These are phyloP conservation scores for Rhopalosiphum padi DNA, from an alignment of 1,140 invertebrate species.

Conservation along the genomic window DNA sequence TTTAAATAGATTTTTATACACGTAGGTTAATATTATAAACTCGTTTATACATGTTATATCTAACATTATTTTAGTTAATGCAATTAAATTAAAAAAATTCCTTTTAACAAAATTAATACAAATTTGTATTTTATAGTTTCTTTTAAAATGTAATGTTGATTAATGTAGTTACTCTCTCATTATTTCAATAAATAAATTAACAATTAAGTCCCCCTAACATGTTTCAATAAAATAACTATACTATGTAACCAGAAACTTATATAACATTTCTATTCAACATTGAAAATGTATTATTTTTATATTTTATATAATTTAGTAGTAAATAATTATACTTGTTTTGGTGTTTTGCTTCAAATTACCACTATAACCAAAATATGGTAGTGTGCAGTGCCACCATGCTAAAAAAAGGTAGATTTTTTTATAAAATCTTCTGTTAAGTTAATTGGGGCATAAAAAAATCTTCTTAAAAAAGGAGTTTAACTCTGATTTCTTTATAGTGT, in stretches of 20 bases:
- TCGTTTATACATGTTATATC: background rate
- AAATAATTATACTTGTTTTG: background rate
- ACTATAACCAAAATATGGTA: background rate
- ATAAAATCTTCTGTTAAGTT: too few species aligned
- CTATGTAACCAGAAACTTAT: background rate
- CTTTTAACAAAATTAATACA: too few species aligned
- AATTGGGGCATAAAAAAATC: background rate
- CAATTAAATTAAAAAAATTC: background rate
- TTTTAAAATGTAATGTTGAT: background rate
- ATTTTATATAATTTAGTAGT: background rate
- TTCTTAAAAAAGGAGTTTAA: background rate
- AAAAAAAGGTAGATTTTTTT: background rate
- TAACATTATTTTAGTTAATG: background rate
- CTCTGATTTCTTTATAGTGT: background rate
- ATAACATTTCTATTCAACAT: background rate
- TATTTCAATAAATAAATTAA: background rate
- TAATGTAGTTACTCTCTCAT: background rate
- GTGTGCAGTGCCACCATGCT: too few species aligned
- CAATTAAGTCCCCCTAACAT: background rate
- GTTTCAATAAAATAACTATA: background rate
- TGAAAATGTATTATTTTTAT: background rate
- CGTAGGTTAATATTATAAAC: background rate
- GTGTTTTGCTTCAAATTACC: background rate
- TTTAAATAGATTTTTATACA: background rate
- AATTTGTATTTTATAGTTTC: background rate